Evolutionary conservation across 2,888 invertebrate species (phyloP).

Genomic region (Neoscelio sp.): DNA sequence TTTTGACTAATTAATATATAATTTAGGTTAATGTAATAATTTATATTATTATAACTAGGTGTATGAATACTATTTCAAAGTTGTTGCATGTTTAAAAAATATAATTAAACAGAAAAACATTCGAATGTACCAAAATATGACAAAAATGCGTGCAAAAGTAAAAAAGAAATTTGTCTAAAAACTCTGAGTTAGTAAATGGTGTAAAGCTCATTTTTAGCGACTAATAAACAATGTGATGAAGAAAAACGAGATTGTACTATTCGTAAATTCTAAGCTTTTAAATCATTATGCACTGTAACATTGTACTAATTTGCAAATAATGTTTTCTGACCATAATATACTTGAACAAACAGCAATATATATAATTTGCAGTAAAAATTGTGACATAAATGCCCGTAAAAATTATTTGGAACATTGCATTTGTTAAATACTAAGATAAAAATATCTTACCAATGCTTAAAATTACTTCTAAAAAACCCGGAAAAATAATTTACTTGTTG

Average conservation of each 20-base stretch:
- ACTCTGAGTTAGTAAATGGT: neutral
- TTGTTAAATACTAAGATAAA: no score
- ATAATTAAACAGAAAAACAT: no score
- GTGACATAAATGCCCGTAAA: conserved; percentile 3
- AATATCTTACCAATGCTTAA: no score
- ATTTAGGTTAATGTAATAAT: no score
- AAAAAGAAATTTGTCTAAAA: conserved; percentile 25
- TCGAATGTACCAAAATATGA: no score
- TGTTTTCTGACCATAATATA: conserved; percentile 31
- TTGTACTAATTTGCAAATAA: conserved; percentile 32
- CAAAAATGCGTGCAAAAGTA: neutral
- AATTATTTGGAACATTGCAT: no score
- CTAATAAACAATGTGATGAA: conserved; percentile 26
- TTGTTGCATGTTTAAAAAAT: no score
- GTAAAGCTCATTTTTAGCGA: conserved; percentile 8
- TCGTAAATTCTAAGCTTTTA: conserved; percentile 33
- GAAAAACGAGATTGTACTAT: conserved; percentile 9
- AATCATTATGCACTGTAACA: conserved; percentile 22
- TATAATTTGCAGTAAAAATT: conserved; percentile 22
- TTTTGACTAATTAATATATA: no score
- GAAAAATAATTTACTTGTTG: no score
- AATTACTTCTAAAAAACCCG: no score
- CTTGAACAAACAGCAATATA: conserved; percentile 23
- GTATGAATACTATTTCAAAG: no score
- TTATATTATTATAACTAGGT: no score